Percentiles rank a stretch among this genome's conserved stretches.
phyloP scores from a whole-genome alignment of 2,888 invertebrate species.

The Drosophila neonasuta region DNA sequence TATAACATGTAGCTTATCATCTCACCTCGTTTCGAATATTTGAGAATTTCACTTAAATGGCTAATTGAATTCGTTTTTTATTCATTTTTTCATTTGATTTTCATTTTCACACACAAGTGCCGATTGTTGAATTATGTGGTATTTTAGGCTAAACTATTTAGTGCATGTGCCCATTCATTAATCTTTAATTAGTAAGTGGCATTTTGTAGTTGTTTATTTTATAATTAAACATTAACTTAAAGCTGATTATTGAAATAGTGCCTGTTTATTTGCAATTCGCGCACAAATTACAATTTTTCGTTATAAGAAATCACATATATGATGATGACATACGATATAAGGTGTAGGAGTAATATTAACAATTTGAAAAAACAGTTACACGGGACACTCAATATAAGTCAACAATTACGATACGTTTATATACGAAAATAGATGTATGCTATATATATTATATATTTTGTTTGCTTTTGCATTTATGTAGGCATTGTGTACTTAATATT shows the following conservation, averaged over 20 bases:
- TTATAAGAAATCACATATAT: constrained; percentile 64
- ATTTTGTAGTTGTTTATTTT: constrained; percentile 18
- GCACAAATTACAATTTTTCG: constrained; percentile 40
- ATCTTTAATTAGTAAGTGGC: constrained; percentile 61
- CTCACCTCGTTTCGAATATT: constrained; percentile 35
- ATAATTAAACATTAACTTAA: constrained; percentile 67
- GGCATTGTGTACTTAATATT: constrained; percentile 59
- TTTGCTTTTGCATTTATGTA: constrained; percentile 14
- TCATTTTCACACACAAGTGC: constrained; percentile 25
- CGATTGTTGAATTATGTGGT: constrained; percentile 38
- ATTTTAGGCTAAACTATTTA: constrained; percentile 66
- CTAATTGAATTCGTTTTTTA: constrained; percentile 64
- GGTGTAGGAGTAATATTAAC: constrained; percentile 54
- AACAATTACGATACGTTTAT: constrained; percentile 59
- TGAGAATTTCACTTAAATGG: constrained; percentile 62
- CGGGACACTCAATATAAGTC: constrained; percentile 54
- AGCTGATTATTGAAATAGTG: constrained; percentile 59
- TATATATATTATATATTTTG: constrained; percentile 17
- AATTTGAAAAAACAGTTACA: constrained; percentile 54
- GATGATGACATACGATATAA: constrained; percentile 41
- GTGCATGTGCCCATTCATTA: constrained; percentile 60
- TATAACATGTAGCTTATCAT: constrained; percentile 23
- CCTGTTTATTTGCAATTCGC: constrained; percentile 27
- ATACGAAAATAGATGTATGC: constrained; percentile 48
- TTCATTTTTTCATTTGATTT: constrained; percentile 31